These are phyloP conservation scores for Lontra canadensis DNA, from an alignment of 2,113 vertebrate genomes.

Conservation along the genomic window DNA sequence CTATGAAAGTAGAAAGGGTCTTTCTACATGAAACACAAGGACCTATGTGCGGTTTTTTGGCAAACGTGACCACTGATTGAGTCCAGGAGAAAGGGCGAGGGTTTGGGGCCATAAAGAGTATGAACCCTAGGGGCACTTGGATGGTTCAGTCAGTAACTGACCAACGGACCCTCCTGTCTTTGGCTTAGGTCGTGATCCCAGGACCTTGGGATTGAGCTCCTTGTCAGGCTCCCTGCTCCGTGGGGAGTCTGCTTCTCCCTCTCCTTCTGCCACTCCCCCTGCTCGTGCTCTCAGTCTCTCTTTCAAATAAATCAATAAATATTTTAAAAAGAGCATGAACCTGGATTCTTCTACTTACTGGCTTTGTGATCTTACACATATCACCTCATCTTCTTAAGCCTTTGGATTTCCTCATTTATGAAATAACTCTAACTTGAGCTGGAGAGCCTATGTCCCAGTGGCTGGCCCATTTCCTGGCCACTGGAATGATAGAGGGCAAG, in stretches of 20 bases:
- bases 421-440: not conserved
- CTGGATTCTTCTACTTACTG: not conserved
- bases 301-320: too few species aligned
- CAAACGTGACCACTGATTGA: fast-evolving
- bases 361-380: not conserved
- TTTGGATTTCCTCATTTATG: not conserved
- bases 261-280: too few species aligned
- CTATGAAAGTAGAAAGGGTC: not conserved
- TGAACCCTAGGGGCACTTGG: not conserved
- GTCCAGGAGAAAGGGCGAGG: not conserved
- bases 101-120: too few species aligned
- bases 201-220: too few species aligned
- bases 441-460: too few species aligned
- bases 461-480: not conserved
- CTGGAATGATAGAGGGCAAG: not conserved
- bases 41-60: not conserved
- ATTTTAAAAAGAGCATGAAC: not conserved
- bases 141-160: too few species aligned
- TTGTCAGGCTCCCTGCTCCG: too few species aligned
- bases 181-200: too few species aligned
- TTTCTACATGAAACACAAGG: not conserved
- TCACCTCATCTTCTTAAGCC: too few species aligned
- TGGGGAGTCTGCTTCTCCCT: too few species aligned
- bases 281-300: too few species aligned
- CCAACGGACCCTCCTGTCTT: too few species aligned